These are phyloP conservation scores for Apis dorsata DNA, from an alignment of 1,140 invertebrate genomes.

Conservation along the genomic window DNA sequence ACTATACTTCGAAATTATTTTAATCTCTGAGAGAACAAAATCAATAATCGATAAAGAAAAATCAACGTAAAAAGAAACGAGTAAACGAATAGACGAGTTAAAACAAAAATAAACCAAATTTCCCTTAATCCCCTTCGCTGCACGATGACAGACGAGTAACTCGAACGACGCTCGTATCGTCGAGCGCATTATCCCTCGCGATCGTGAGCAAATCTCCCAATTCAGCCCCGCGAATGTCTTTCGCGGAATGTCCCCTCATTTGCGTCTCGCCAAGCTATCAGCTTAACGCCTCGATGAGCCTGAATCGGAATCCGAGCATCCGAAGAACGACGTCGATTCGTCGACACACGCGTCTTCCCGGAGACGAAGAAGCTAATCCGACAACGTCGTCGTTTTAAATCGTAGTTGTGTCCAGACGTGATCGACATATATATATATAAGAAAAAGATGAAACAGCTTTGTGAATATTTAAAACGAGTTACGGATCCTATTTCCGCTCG, in stretches of 20 bases:
- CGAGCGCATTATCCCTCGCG: constrained; percentile 61
- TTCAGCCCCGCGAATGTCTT: constrained; percentile 55
- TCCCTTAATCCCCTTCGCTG: neutral
- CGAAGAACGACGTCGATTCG: neutral
- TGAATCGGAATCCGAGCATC: constrained; percentile 24
- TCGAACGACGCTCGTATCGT: constrained; percentile 46
- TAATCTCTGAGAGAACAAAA: too few relatives aligned
- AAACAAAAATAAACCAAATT: neutral
- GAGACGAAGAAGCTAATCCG: constrained; percentile 9
- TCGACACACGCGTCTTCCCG: neutral
- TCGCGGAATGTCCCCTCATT: constrained; percentile 52
- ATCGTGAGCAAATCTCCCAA: constrained; percentile 55
- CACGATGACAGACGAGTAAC: neutral
- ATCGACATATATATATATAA: neutral
- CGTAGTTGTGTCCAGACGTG: neutral
- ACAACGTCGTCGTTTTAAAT: neutral
- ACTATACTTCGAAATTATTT: too few relatives aligned
- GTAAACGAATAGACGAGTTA: too few relatives aligned
- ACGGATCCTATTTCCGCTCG: too few relatives aligned
- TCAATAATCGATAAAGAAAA: too few relatives aligned
- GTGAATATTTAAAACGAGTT: constrained; percentile 30
- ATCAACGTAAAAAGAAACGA: too few relatives aligned
- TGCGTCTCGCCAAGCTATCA: constrained; percentile 58
- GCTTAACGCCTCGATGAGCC: constrained; percentile 52
- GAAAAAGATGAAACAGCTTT: neutral